Base-by-base conservation (phyloP, 2,888 invertebrate species). In the Eucera pruinosa region DNA sequence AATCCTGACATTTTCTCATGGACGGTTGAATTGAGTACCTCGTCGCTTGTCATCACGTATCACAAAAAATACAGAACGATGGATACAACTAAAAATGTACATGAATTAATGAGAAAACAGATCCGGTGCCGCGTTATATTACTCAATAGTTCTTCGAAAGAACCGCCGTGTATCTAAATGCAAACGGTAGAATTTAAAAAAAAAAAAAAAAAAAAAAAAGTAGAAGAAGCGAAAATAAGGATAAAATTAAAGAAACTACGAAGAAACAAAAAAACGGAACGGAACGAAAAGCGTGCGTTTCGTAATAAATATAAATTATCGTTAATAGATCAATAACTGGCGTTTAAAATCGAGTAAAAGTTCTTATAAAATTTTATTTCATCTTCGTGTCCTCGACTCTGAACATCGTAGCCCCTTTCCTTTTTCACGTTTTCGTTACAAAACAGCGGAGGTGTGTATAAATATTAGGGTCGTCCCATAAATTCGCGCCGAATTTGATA, bases 1-100 rank as follows among this genome's bases (percentile, higher is more conserved):
- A 85, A 77, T 72, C 69, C 67, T 73, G 76, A 67, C 66, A 68
- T 50, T 62, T n/a, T 73, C 58, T 77, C 68, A 80, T 77, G 83
- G 83, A 84, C 85, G 82, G 82, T 80, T 83, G 66, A 82, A 78
- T 71, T 41, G 78, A 78, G 78, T 78, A 78, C 67, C 62, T 60
- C 54, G 52, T 78, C 57, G 27, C 36, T 50, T 66, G 69, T 66
- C n/a, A n/a, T n/a, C 60, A 43, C 47, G 39, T 36, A 62, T 52
- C 36, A 68, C 50, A 58, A 70, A 78, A 66, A 58, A 78, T 78
- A 70, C 25, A 65, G 30, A 57, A 52, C 61, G 30, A 52, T 48
- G 61, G 25, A 70, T 71, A 43, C 9, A 68, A 78, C 33, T 47
- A 60, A 70, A n/a, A n/a, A 78, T 43, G 54, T 55, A 76, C 43